Conservation (phyloP, 2,797 vertebrate species). For the Trematomus bernacchii region DNA sequence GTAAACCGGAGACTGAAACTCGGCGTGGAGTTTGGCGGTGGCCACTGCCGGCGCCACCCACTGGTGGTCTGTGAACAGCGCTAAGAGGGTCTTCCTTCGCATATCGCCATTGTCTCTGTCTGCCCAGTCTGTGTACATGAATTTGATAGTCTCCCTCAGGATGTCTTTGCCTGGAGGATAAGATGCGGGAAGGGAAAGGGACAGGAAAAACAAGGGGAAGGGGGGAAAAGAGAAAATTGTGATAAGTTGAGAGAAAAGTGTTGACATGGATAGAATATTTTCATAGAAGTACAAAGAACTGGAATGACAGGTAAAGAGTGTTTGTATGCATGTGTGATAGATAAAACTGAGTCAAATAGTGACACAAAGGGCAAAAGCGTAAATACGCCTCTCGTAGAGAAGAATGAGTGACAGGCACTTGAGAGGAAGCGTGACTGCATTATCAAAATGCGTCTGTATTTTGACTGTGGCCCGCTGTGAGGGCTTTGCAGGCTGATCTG, state of each 20-base stretch:
- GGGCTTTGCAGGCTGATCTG: too few species aligned
- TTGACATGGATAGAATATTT: background rate
- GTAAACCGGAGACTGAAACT: slow-evolving; percentile 96
- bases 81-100: slow-evolving; percentile 93
- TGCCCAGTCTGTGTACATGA: slow-evolving; percentile 99
- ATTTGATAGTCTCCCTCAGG: slow-evolving; percentile 96
- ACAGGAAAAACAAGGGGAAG: background rate
- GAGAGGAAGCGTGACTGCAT: too few species aligned
- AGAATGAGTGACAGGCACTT: too few species aligned
- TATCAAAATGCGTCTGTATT: too few species aligned
- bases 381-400: too few species aligned
- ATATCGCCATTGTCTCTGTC: slow-evolving; percentile 97
- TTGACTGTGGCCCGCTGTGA: too few species aligned
- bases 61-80: slow-evolving; percentile 96
- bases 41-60: slow-evolving; percentile 97
- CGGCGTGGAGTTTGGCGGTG: slow-evolving; percentile 95
- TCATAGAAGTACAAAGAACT: background rate
- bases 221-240: slow-evolving; percentile 11
- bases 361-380: slow-evolving; percentile 15
- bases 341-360: background rate
- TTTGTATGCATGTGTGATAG: background rate
- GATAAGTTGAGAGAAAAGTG: slow-evolving; percentile 9
- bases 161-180: slow-evolving; percentile 90
- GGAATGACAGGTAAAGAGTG: slow-evolving; percentile 5
- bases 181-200: background rate